Evolutionary conservation across 1,140 invertebrate genomes (phyloP).

Genomic region (Drosophila subobscura): DNA sequence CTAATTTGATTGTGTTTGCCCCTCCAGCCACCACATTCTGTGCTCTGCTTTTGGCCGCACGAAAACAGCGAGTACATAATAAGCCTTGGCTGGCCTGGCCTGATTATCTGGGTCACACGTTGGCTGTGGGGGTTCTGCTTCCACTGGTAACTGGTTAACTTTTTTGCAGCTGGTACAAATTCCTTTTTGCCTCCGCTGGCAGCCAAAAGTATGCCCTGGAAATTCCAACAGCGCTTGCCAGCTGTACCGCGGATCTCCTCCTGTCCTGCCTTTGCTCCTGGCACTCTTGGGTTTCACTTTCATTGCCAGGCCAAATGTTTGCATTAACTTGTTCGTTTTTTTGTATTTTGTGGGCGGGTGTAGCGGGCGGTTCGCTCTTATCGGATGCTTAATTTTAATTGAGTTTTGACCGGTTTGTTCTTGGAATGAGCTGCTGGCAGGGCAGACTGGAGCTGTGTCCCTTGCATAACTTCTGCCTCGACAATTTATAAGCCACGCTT

Average conservation of each 20-base stretch:
- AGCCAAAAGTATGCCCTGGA: slow-evolving; percentile 51
- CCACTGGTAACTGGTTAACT: slow-evolving; percentile 50
- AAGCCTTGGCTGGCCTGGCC: background rate
- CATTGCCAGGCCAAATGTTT: slow-evolving; percentile 39
- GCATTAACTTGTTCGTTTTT: slow-evolving; percentile 49
- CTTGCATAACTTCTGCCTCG: background rate
- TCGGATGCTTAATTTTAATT: slow-evolving; percentile 53
- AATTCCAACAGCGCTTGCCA: slow-evolving; percentile 24
- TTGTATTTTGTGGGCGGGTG: background rate
- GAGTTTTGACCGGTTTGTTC: slow-evolving; percentile 45
- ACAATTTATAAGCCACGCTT: slow-evolving; percentile 26
- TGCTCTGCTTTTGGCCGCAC: slow-evolving; percentile 17
- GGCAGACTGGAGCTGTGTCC: no score
- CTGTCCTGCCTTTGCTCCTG: background rate
- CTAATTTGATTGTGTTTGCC: slow-evolving; percentile 69
- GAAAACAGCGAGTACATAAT: slow-evolving; percentile 65
- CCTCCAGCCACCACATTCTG: background rate
- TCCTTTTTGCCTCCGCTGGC: slow-evolving; percentile 35
- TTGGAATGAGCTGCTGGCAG: slow-evolving; percentile 20
- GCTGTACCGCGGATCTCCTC: background rate
- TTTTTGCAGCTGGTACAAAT: slow-evolving; percentile 29
- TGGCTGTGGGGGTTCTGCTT: slow-evolving; percentile 21
- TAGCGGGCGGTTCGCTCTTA: slow-evolving; percentile 15
- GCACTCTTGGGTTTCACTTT: slow-evolving; percentile 6
- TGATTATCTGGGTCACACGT: slow-evolving; percentile 71